phyloP scores from a whole-genome alignment of 2,888 invertebrate genomes.

The Oscheius onirici region DNA sequence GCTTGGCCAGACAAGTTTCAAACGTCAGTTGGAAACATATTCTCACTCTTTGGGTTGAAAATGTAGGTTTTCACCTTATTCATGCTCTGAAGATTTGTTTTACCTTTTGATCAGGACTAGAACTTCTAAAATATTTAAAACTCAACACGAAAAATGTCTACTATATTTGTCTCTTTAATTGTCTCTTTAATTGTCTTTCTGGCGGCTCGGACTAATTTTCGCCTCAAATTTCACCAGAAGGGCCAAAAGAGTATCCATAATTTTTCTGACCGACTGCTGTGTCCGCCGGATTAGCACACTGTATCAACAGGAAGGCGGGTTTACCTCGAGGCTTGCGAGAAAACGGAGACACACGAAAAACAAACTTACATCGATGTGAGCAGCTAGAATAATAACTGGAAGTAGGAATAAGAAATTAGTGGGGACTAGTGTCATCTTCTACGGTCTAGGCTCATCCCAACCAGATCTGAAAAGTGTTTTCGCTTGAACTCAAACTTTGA shows the following conservation, averaged over 20 bases:
- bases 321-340: not conserved
- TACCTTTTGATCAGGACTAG: not conserved
- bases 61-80: too few species aligned
- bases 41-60: too few species aligned
- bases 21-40: too few species aligned
- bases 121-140: not conserved
- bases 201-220: not conserved
- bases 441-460: not conserved
- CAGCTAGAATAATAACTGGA: not conserved
- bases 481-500: not conserved
- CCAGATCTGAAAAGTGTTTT: not conserved
- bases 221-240: not conserved
- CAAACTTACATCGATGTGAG: slow-evolving; percentile 25
- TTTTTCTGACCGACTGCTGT: not conserved
- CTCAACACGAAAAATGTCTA: too few species aligned
- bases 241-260: too few species aligned
- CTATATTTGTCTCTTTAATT: too few species aligned
- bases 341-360: slow-evolving; percentile 19
- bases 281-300: slow-evolving; percentile 4
- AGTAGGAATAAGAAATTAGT: not conserved
- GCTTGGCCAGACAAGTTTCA: too few species aligned
- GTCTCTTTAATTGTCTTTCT: not conserved
- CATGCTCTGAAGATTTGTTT: too few species aligned
- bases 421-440: not conserved
- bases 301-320: slow-evolving; percentile 22